Evolutionary conservation across 2,113 vertebrate species (phyloP).

Genomic region (Hemicordylus capensis): DNA sequence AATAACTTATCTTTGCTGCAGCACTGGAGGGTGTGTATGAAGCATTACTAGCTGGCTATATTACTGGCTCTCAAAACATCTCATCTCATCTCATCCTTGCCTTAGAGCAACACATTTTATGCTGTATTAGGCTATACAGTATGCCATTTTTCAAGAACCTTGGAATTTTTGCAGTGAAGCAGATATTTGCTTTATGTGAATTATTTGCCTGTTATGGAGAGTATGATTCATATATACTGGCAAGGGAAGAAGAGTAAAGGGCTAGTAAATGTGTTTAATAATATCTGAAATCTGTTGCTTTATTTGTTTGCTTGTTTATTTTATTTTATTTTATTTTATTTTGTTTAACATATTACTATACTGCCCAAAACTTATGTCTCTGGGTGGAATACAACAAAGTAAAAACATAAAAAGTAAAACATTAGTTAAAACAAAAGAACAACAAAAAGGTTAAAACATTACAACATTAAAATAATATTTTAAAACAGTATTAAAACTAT

Average conservation of each 20-base stretch:
- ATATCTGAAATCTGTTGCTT: not conserved
- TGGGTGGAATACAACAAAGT: no score
- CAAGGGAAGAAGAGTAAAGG: not conserved
- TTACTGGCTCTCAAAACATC: not conserved
- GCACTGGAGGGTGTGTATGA: not conserved
- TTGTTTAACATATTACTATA: no score
- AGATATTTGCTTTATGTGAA: not conserved
- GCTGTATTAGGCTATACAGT: not conserved
- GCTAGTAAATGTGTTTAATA: not conserved
- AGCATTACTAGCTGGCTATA: not conserved
- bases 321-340: no score
- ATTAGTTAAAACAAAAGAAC: no score
- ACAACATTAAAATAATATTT: no score
- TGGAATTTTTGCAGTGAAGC: not conserved
- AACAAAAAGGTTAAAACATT: no score
- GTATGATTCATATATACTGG: not conserved
- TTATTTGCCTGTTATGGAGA: not conserved
- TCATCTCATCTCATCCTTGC: constrained; percentile 3
- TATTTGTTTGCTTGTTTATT: not conserved
- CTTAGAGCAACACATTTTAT: not conserved
- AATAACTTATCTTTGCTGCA: constrained; percentile 24
- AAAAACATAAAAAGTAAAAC: no score
- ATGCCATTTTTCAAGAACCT: not conserved
- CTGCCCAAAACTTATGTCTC: no score
- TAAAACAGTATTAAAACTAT: no score